Base-by-base conservation (phyloP, 2,113 vertebrate species). In the Girardinichthys multiradiatus region DNA sequence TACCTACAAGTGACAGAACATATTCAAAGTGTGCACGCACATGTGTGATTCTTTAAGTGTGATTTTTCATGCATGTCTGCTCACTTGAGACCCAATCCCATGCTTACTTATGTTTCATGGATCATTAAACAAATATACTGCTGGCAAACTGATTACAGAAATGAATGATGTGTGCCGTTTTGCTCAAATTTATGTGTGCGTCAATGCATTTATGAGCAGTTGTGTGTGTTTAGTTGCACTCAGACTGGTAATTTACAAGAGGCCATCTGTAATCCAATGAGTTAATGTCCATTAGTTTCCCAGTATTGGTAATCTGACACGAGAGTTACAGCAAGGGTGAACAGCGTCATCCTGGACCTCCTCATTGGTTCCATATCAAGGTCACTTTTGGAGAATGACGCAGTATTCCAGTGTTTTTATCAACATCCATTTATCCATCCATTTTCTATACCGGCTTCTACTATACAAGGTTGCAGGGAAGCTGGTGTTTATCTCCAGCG, bases 51-150 rank as follows among this genome's bases (percentile, higher is more conserved):
- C 31, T 14, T 70, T 63, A 48, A 73, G 79, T 81, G 69, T 64
- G n/a, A 76, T 86, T 82, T 45, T 70, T 54, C 29, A 42, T 83
- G 58, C 10, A 0, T 64, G 71, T 81, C 42, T 63, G 42, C 77
- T 77, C 78, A 82, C 58, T 66, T 71, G 17, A 81, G 77, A 84
- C 39, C 48, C 66, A 80, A 77, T 83, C 74, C 68, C 60, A 71
- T 70, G 75, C 73, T 76, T 26, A 76, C 84, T 79, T 81, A 87
- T 87, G 80, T 51, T 64, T 74, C 68, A 91, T 68, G 82, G 83
- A 86, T 89, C 89, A 89, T 87, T 90, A 86, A 64, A 89, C 79
- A 82, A 87, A 90, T 76, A 79, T 39, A 90, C 77, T 74, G 80
- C 72, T 54, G 21, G 78, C 30, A 35, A 68, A 57, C 78, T 85